phyloP scores from a whole-genome alignment of 2,888 invertebrate species.

The Caenorhabditis sp. region DNA sequence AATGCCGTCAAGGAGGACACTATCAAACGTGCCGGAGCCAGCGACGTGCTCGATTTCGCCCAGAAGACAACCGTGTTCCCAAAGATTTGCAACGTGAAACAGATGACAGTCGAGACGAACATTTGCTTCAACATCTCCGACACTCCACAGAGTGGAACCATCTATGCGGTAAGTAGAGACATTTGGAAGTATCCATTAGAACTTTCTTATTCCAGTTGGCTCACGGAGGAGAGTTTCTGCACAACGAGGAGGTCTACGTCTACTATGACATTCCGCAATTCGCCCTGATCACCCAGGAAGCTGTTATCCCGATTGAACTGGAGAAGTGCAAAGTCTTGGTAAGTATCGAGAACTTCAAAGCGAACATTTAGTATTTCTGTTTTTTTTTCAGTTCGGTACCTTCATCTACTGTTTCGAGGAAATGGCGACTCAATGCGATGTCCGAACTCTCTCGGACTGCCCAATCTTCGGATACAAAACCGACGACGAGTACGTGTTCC shows the following conservation, averaged over 20 bases:
- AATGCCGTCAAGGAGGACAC: slow-evolving; percentile 55
- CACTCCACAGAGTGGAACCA: slow-evolving; percentile 59
- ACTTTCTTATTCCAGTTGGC: slow-evolving; percentile 64
- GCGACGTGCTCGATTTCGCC: slow-evolving; percentile 58
- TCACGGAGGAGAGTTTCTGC: slow-evolving; percentile 69
- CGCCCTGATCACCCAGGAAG: slow-evolving; percentile 63
- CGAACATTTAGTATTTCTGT: not conserved
- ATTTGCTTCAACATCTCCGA: slow-evolving; percentile 70
- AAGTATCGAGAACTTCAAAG: not conserved
- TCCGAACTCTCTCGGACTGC: slow-evolving; percentile 64
- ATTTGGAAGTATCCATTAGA: no score
- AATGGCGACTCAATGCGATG: slow-evolving; percentile 61
- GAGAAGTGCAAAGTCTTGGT: slow-evolving; percentile 72
- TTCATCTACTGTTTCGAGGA: slow-evolving; percentile 72
- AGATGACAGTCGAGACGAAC: slow-evolving; percentile 59
- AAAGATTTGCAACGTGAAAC: slow-evolving; percentile 61
- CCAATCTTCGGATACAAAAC: slow-evolving; percentile 61
- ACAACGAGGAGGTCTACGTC: slow-evolving; percentile 69
- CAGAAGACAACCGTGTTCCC: slow-evolving; percentile 69
- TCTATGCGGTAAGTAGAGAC: slow-evolving; percentile 68
- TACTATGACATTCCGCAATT: slow-evolving; percentile 70
- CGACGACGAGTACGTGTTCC: slow-evolving; percentile 61
- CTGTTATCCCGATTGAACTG: slow-evolving; percentile 65
- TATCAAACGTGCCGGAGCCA: slow-evolving; percentile 34
- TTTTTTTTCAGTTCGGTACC: slow-evolving; percentile 66